A percentile compares a stretch with the other conserved stretches of the same genome.
Conservation (phyloP, 1,140 invertebrate genomes). For the Ericerus pela region DNA sequence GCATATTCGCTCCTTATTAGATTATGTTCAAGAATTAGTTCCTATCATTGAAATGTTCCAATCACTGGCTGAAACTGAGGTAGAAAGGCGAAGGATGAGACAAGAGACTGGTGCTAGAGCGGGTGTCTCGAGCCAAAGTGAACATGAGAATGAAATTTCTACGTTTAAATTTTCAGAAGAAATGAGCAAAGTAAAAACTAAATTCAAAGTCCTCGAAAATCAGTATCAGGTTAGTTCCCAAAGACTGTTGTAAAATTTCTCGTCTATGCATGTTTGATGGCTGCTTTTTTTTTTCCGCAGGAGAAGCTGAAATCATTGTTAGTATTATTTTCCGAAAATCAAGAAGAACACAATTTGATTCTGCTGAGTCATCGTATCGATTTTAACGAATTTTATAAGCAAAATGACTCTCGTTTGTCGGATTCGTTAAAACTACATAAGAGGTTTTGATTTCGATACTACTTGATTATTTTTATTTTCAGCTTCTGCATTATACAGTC, state of each 20-base stretch:
- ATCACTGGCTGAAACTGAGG: background rate
- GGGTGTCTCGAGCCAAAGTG: background rate
- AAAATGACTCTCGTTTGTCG: background rate
- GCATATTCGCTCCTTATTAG: background rate
- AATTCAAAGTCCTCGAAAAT: background rate
- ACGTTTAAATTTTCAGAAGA: background rate
- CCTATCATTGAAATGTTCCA: background rate
- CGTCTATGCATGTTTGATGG: background rate
- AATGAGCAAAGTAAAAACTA: constrained; percentile 1
- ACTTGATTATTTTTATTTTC: no score
- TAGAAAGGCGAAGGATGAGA: background rate
- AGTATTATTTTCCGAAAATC: background rate
- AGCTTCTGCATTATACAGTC: no score
- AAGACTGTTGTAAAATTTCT: background rate
- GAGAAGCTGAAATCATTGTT: background rate
- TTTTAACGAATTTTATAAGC: constrained; percentile 5
- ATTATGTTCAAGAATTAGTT: constrained; percentile 4
- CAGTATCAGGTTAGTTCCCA: background rate
- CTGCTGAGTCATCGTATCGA: background rate
- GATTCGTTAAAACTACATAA: constrained; percentile 1
- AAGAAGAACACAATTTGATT: constrained; percentile 1
- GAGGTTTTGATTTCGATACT: background rate
- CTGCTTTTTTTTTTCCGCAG: background rate
- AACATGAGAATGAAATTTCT: background rate
- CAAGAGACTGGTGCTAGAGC: background rate